A percentile compares a stretch with the other conserved stretches of the same genome.
Evolutionary conservation across 2,797 vertebrate species (phyloP).

Genomic region (Hybognathus amarus): DNA sequence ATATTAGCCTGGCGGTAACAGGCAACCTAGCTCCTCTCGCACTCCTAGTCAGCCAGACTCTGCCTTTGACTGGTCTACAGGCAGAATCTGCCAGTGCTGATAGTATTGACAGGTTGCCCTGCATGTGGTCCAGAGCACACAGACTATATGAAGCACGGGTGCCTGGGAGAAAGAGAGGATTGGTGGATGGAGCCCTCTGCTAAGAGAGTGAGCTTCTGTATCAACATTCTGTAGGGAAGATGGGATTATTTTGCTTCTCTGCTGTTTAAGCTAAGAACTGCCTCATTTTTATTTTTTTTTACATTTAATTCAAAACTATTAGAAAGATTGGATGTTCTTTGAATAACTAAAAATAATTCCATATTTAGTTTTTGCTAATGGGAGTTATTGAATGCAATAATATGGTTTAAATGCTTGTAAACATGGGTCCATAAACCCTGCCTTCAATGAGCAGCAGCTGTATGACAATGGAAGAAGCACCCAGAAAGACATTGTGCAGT

Average conservation of each 20-base stretch:
- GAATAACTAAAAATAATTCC: not conserved
- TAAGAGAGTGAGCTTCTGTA: slow-evolving; percentile 7
- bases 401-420: not conserved
- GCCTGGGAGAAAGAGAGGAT: slow-evolving; percentile 39
- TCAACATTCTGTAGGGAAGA: slow-evolving; percentile 11
- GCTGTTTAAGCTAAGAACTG: slow-evolving; percentile 15
- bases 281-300: not conserved
- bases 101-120: slow-evolving; percentile 56
- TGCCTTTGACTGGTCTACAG: slow-evolving; percentile 46
- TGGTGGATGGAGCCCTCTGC: slow-evolving; percentile 42
- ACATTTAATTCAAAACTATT: not conserved
- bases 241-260: slow-evolving; percentile 31
- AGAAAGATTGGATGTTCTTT: not conserved
- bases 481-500: not conserved
- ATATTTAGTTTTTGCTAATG: not conserved
- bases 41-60: slow-evolving; percentile 48
- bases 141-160: slow-evolving; percentile 43
- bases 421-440: not conserved
- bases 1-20: slow-evolving; percentile 56
- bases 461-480: slow-evolving; percentile 26
- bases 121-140: slow-evolving; percentile 55
- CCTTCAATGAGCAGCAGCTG: not conserved
- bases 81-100: slow-evolving; percentile 51
- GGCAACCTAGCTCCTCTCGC: slow-evolving; percentile 30
- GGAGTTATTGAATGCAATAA: not conserved